These are phyloP conservation scores for Callyntrura guangdongensis DNA, from an alignment of 2,888 invertebrate genomes.

Conservation along the genomic window DNA sequence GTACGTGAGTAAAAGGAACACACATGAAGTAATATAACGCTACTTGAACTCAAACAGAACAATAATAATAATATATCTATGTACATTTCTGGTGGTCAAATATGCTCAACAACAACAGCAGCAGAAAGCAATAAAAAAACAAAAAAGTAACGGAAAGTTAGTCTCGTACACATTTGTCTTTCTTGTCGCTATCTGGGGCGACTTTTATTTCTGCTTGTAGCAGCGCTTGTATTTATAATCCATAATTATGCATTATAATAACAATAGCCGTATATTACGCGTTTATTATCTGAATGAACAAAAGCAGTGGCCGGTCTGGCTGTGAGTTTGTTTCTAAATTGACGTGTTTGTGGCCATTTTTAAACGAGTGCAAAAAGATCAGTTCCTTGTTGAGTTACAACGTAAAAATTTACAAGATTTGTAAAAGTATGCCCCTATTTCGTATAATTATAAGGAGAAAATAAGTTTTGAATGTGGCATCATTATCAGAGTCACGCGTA, in stretches of 20 bases:
- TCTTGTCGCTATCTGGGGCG: slow-evolving; percentile 68
- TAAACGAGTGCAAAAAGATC: slow-evolving; percentile 36
- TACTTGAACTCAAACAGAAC: slow-evolving; percentile 13
- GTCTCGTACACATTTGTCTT: slow-evolving; percentile 67
- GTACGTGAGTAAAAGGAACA: slow-evolving; percentile 67
- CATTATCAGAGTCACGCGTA: not conserved
- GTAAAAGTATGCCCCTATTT: not conserved
- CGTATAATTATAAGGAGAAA: not conserved
- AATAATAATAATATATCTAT: slow-evolving; percentile 17
- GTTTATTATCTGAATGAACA: not conserved
- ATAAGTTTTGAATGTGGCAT: no score
- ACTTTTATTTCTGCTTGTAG: slow-evolving; percentile 45
- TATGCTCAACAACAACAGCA: slow-evolving; percentile 37
- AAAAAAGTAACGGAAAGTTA: slow-evolving; percentile 68
- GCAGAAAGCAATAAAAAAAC: slow-evolving; percentile 41
- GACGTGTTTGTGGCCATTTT: slow-evolving; percentile 26
- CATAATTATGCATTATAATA: slow-evolving; percentile 22
- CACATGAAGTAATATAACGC: slow-evolving; percentile 36
- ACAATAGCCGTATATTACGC: not conserved
- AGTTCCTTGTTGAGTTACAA: slow-evolving; percentile 31
- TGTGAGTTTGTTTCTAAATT: slow-evolving; percentile 16
- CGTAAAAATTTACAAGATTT: slow-evolving; percentile 3
- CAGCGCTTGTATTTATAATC: not conserved
- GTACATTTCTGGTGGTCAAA: slow-evolving; percentile 45
- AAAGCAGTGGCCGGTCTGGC: no score